These are phyloP conservation scores for Oligia fasciuncula DNA, from an alignment of 2,888 invertebrate species.

Conservation along the genomic window DNA sequence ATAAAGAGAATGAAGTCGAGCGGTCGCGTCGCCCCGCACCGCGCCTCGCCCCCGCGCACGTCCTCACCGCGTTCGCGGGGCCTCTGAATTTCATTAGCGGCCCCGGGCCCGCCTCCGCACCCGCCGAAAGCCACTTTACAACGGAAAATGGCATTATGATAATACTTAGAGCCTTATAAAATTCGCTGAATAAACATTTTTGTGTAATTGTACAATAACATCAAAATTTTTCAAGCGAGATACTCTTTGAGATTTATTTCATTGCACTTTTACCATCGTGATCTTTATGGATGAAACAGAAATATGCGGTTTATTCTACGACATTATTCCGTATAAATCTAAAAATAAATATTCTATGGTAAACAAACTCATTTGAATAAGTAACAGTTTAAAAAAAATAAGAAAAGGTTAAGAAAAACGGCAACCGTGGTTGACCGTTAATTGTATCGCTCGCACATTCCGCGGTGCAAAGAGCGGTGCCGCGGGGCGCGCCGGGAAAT, in stretches of 20 bases:
- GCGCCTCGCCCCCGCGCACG: conserved; percentile 61
- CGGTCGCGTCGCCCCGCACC: conserved; percentile 78
- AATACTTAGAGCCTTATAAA: conserved; percentile 89
- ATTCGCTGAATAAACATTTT: conserved; percentile 88
- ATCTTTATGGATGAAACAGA: conserved; percentile 22
- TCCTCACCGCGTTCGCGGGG: conserved; percentile 71
- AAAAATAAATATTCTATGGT: not conserved
- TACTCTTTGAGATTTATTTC: conserved; percentile 69
- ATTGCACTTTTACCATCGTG: conserved; percentile 62
- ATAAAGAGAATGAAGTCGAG: conserved; percentile 90
- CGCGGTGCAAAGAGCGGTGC: conserved; percentile 75
- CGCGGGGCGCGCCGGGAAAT: conserved; percentile 85
- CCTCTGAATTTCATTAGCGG: conserved; percentile 89
- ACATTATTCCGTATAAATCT: not conserved
- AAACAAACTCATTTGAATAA: not conserved
- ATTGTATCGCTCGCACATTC: conserved; percentile 81
- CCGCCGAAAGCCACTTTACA: conserved; percentile 88
- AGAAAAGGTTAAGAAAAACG: conserved; percentile 67
- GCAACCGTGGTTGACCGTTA: conserved; percentile 81
- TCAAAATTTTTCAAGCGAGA: conserved; percentile 70
- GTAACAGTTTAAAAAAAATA: conserved; percentile 10
- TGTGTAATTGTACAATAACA: conserved; percentile 86
- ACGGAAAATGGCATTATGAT: conserved; percentile 89
- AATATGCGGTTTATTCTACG: conserved; percentile 11
- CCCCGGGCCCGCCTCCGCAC: conserved; percentile 79